Percentiles rank a stretch among this genome's conserved stretches.
These are phyloP conservation scores for Cryptus viduatorius DNA, from an alignment of 2,888 invertebrate species.

Conservation along the genomic window DNA sequence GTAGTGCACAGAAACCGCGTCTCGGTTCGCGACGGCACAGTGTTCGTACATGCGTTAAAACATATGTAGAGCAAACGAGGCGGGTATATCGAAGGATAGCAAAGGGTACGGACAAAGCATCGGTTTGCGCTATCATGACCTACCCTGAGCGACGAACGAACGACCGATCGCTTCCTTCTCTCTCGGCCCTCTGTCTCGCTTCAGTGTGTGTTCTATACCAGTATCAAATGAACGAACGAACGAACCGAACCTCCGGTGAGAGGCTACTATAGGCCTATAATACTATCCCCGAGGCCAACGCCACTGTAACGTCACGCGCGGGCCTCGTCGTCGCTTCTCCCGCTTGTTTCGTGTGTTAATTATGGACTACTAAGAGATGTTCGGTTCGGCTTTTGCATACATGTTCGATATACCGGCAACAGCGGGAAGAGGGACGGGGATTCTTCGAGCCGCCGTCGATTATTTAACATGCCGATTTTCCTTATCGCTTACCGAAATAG, in stretches of 20 bases:
- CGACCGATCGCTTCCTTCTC: slow-evolving; percentile 49
- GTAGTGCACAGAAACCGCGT: slow-evolving; percentile 23
- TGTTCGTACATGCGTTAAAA: slow-evolving; percentile 51
- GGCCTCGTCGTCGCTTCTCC: slow-evolving; percentile 35
- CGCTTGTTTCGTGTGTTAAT: slow-evolving; percentile 63
- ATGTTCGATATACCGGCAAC: not conserved
- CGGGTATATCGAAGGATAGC: slow-evolving; percentile 9
- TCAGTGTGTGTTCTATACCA: not conserved
- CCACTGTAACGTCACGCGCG: slow-evolving; percentile 58
- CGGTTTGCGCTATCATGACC: slow-evolving; percentile 64
- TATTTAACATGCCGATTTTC: slow-evolving; percentile 15
- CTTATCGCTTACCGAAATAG: slow-evolving; percentile 38
- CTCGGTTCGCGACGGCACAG: slow-evolving; percentile 56
- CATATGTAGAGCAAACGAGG: slow-evolving; percentile 4
- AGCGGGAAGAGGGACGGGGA: not conserved
- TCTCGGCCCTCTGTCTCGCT: slow-evolving; percentile 12
- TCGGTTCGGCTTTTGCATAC: slow-evolving; percentile 2
- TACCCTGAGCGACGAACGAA: slow-evolving; percentile 60
- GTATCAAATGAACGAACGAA: slow-evolving; percentile 54
- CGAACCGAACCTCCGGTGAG: slow-evolving; percentile 18
- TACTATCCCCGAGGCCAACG: slow-evolving; percentile 51
- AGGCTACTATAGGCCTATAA: slow-evolving; percentile 9
- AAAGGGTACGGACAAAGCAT: slow-evolving; percentile 58
- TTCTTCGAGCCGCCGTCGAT: not conserved
- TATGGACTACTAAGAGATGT: slow-evolving; percentile 51